Base-by-base conservation (phyloP, 2,797 vertebrate species). In the Clarias platycephalus region DNA sequence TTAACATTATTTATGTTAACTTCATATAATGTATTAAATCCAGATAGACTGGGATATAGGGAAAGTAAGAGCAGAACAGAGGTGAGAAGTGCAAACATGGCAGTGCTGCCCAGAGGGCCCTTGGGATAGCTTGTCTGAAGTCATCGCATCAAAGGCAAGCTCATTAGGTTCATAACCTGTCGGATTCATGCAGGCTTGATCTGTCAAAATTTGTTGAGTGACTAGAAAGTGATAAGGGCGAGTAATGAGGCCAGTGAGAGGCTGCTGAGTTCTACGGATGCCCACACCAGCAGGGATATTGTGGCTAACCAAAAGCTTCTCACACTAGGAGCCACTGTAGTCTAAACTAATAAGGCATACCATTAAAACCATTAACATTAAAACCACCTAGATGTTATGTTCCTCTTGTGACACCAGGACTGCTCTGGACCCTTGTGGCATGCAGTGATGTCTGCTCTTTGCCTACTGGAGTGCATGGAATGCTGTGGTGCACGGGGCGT, bases 81-180 rank as follows among this genome's bases (percentile, higher is more conserved):
- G 88, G 89, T 91, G 91, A 92, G 90, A 91, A 92, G 90, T 92
- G 87, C 88, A 91, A 91, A 88, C 87, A 89, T 92, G 91, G 90
- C 91, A 92, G 91, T 1, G 49, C 91, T 91, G 89, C 91, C 91
- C 90, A 92, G 90, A 92, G 91, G 91, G 88, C 92, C 88, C 89
- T 89, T 90, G 89, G 91, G 92, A 91, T 91, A 89, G 91, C 93
- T 91, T 95, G 94, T 95, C 94, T 91, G 88, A 94, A 93, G 90
- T 84, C 91, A 94, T 95, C 90, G 88, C 91, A 88, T 95, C 95
- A 95, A 87, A 92, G 91, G 88, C 88, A 62, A 91, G 89, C 93
- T 95, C 94, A 96, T 95, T 96, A 95, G 94, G 92, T 95, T 93
- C 94, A 95, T 95, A 94, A 93, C 94, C 94, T 93, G 92, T 93